These are phyloP conservation scores for Diorhabda elongata DNA, from an alignment of 1,140 invertebrate genomes.

Conservation along the genomic window DNA sequence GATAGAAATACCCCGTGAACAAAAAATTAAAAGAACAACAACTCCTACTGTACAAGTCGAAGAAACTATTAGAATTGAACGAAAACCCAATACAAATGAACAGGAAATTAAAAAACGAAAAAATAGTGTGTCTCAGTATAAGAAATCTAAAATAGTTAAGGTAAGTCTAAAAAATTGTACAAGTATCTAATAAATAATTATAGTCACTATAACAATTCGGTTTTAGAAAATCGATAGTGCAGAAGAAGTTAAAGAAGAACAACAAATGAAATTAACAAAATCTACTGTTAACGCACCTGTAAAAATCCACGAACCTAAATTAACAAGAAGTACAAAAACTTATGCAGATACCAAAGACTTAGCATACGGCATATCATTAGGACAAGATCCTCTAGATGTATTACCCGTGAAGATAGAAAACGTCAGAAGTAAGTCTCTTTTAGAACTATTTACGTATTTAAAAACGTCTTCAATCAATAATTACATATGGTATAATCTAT, in stretches of 20 bases:
- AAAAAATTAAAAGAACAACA: not conserved
- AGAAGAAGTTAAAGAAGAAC: slow-evolving; percentile 13
- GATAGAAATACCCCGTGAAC: not conserved
- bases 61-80: not conserved
- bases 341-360: slow-evolving; percentile 57
- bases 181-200: not conserved
- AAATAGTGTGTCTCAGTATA: not conserved
- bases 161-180: not conserved
- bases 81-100: not conserved
- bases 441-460: not conserved
- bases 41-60: not conserved
- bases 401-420: slow-evolving; percentile 20
- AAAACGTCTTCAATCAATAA: no score
- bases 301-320: slow-evolving; percentile 42
- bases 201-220: not conserved
- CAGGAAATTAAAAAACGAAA: not conserved
- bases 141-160: slow-evolving; percentile 12
- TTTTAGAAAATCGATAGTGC: slow-evolving; percentile 14
- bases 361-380: slow-evolving; percentile 53
- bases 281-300: slow-evolving; percentile 32
- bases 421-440: slow-evolving; percentile 17
- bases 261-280: not conserved
- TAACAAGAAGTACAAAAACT: slow-evolving; percentile 49
- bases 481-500: no score
- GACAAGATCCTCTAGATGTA: slow-evolving; percentile 50